phyloP scores from a whole-genome alignment of 2,797 vertebrate genomes.

The Acanthurus leucopareius region DNA sequence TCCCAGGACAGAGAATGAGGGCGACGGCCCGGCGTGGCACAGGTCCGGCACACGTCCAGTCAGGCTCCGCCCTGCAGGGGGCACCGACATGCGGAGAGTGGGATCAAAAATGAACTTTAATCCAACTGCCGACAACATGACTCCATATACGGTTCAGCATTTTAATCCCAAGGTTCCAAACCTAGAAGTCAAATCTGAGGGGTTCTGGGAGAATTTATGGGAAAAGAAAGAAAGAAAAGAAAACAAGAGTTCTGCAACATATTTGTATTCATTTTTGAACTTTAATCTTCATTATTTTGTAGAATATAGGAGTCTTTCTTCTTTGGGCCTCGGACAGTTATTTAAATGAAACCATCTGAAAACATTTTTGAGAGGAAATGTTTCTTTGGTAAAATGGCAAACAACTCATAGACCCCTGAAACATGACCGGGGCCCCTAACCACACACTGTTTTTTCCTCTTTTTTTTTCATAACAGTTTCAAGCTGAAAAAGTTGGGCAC shows the following conservation, averaged over 20 bases:
- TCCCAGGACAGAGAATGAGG: constrained; percentile 40
- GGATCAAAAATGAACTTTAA: background rate
- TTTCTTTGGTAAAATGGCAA: background rate
- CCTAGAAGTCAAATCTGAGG: no score
- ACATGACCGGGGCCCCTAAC: background rate
- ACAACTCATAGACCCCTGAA: background rate
- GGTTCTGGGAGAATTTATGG: no score
- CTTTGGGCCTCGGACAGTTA: background rate
- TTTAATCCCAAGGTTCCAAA: no score
- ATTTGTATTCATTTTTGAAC: background rate
- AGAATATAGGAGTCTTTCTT: background rate
- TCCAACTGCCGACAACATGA: background rate
- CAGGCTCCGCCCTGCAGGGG: background rate
- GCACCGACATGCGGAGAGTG: background rate
- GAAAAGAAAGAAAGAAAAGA: no score
- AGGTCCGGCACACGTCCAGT: constrained; percentile 23
- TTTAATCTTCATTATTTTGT: background rate
- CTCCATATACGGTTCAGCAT: no score
- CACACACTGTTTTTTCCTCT: no score
- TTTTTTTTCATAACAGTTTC: no score
- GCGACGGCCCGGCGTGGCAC: constrained; percentile 29
- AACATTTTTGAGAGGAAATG: constrained; percentile 6
- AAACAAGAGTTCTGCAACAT: no score
- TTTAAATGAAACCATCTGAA: constrained; percentile 23
- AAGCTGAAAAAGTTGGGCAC: background rate